phyloP scores from a whole-genome alignment of 2,888 invertebrate genomes.

The Osmoderma eremita region DNA sequence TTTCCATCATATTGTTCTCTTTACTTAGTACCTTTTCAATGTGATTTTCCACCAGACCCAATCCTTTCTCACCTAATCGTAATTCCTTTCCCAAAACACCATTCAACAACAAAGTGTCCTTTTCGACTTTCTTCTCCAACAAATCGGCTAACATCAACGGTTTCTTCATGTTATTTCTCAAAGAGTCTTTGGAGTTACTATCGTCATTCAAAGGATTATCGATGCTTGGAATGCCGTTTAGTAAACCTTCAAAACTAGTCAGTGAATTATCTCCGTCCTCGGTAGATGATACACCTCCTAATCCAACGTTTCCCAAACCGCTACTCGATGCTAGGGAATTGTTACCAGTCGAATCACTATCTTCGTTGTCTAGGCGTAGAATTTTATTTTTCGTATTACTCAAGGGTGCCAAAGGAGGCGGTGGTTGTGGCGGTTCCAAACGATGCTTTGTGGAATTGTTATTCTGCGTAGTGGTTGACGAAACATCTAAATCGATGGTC shows the following conservation, averaged over 20 bases:
- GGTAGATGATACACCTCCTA: conserved; percentile 65
- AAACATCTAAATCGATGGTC: conserved; percentile 60
- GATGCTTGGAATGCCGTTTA: conserved; percentile 69
- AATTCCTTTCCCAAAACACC: conserved; percentile 69
- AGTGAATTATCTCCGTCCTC: conserved; percentile 70
- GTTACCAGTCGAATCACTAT: conserved; percentile 65
- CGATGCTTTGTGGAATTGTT: conserved; percentile 56
- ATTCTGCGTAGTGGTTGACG: conserved; percentile 57
- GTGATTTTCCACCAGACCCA: conserved; percentile 71
- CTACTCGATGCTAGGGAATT: conserved; percentile 71
- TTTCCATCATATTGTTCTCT: conserved; percentile 50
- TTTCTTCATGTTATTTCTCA: conserved; percentile 68
- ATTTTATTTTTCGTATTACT: conserved; percentile 52
- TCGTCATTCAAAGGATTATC: conserved; percentile 68
- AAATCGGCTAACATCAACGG: conserved; percentile 82
- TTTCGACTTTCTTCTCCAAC: conserved; percentile 79
- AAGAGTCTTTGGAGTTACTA: conserved; percentile 65
- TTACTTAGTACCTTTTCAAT: conserved; percentile 66
- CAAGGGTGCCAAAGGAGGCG: conserved; percentile 65
- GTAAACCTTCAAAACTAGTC: conserved; percentile 72
- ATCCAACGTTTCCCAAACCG: conserved; percentile 63
- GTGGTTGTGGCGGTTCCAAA: conserved; percentile 63
- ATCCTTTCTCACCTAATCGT: conserved; percentile 69
- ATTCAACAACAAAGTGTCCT: conserved; percentile 69
- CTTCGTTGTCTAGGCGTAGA: conserved; percentile 59